Evolutionary conservation across 2,797 vertebrate genomes (phyloP).

Genomic region (Myotis findleyi): DNA sequence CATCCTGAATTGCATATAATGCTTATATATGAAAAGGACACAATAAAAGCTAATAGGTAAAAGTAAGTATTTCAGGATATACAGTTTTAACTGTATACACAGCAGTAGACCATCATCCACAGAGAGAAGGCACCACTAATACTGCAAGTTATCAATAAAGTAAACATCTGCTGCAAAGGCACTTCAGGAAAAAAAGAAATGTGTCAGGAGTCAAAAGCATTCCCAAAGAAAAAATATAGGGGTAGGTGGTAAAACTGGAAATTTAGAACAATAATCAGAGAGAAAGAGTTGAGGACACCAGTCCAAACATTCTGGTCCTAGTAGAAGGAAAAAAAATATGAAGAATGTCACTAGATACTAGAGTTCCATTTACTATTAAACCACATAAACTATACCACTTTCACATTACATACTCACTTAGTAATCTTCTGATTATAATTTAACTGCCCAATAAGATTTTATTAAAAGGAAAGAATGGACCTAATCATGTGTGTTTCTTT

Average conservation of each 20-base stretch:
- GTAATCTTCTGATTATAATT: conserved; percentile 18
- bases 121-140: conserved; percentile 1
- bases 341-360: not conserved
- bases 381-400: not conserved
- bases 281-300: not conserved
- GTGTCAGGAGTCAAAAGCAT: conserved; percentile 38
- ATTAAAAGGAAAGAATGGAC: conserved; percentile 7
- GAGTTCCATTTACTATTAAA: not conserved
- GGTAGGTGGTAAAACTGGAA: not conserved
- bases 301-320: not conserved
- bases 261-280: conserved; percentile 6
- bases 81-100: conserved; percentile 1
- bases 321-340: conserved; percentile 8
- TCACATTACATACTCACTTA: not conserved
- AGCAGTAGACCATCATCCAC: not conserved
- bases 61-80: conserved; percentile 17
- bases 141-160: not conserved
- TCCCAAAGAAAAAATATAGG: conserved; percentile 9
- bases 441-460: conserved; percentile 46
- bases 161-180: not conserved
- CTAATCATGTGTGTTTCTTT: conserved; percentile 58
- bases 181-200: not conserved
- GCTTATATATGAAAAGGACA: not conserved
- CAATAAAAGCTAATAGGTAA: conserved; percentile 36
- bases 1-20: not conserved